Conservation (phyloP, 2,888 invertebrate genomes). For the Folsomia manolachei region DNA sequence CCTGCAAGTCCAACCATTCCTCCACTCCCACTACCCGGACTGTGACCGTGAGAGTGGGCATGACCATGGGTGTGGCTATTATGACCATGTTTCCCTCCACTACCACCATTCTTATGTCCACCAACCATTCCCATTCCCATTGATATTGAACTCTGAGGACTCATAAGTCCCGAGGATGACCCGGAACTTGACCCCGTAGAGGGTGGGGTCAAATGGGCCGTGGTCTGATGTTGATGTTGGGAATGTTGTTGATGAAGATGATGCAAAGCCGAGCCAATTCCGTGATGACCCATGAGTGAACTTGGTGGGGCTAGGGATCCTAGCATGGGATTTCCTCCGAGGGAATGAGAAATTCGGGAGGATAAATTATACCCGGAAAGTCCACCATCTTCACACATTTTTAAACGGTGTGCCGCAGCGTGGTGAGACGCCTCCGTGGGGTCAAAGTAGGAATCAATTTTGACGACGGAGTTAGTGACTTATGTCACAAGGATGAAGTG, state of each 20-base stretch:
- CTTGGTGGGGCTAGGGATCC: slow-evolving; percentile 47
- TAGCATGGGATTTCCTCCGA: slow-evolving; percentile 43
- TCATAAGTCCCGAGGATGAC: slow-evolving; percentile 48
- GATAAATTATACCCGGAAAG: slow-evolving; percentile 42
- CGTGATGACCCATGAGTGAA: slow-evolving; percentile 45
- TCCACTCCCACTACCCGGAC: slow-evolving; percentile 32
- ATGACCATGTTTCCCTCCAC: slow-evolving; percentile 37
- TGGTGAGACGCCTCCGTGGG: neutral
- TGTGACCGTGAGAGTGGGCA: too few relatives aligned
- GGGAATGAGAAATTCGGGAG: slow-evolving; percentile 45
- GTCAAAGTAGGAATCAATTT: neutral
- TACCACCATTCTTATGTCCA: slow-evolving; percentile 20
- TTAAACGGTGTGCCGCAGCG: slow-evolving; percentile 20
- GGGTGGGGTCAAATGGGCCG: slow-evolving; percentile 49
- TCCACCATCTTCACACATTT: slow-evolving; percentile 49
- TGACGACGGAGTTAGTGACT: too few relatives aligned
- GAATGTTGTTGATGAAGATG: slow-evolving; percentile 45
- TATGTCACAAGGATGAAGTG: too few relatives aligned
- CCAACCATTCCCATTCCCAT: slow-evolving; percentile 16
- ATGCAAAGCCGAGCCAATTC: slow-evolving; percentile 43
- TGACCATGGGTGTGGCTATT: too few relatives aligned
- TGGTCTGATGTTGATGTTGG: slow-evolving; percentile 36
- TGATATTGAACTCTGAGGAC: slow-evolving; percentile 41
- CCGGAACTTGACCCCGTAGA: slow-evolving; percentile 47
- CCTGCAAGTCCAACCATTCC: slow-evolving; percentile 31